Base-by-base conservation (phyloP, 2,797 vertebrate genomes). In the Atherinosoma microstoma region DNA sequence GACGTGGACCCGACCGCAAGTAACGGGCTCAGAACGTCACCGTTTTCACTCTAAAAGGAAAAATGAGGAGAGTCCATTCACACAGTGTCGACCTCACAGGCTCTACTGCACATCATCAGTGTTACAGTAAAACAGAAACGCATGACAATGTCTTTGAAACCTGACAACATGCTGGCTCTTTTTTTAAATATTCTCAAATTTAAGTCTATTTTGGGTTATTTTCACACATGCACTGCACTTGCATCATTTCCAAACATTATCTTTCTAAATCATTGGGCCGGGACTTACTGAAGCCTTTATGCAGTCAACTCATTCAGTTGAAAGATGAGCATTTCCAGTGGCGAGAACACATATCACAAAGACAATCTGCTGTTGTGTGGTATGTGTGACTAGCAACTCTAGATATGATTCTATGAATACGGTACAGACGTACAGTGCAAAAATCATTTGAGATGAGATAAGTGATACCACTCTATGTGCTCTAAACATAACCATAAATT, bases 11-110 rank as follows among this genome's bases (percentile, higher is more conserved):
- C 89, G 0, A 38, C 69, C 0, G 76, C 73, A 0, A 90, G 77
- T 11, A 97, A 96, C 2, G 95, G 93, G 73, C 94, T 94, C 70
- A 95, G 75, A 61, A 96, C 82, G 75, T 99, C 98, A 0, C 97
- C 96, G 0, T 98, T 99, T 89, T 99, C 97, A 90, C 96, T 96
- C 94, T 97, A 86, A 35, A 56, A 40, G 24, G 20, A 47, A 20
- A 47, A 47, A 42, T 35, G 40, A 53, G 47, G 8, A 49, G 2
- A 60, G 3, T 30, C 24, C 9, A 64, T 20, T 27, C 34, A 54
- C 9, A 18, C 20, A 22, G 10, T 3, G 12, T 59, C 1, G 47
- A 16, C 36, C 38, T 16, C 38, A 58, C 18, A 49, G 24, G 18
- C 12, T 57, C 58, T 34, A 10, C 42, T 47, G 18, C 18, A 47